These are phyloP conservation scores for Natrix natrix DNA, from an alignment of 2,797 vertebrate species.

Conservation along the genomic window DNA sequence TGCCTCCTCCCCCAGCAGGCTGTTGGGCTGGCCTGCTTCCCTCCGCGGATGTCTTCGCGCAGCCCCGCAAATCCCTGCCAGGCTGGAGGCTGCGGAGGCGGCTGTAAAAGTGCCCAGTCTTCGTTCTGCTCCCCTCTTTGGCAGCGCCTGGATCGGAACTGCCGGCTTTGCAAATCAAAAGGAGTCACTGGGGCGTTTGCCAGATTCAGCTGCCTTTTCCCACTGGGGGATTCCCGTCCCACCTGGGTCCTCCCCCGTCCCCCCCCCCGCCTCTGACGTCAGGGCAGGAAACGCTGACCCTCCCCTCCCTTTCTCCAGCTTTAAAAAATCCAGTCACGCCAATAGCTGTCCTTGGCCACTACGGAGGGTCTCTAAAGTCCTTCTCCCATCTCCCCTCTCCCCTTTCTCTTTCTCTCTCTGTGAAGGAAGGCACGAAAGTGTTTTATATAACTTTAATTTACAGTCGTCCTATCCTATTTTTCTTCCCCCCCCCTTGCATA, in stretches of 20 bases:
- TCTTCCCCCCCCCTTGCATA: no score
- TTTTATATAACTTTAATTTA: neutral
- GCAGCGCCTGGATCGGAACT: constrained; percentile 45
- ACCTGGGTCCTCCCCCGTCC: constrained; percentile 65
- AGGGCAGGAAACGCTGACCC: neutral
- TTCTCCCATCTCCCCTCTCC: neutral
- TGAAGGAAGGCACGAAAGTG: neutral
- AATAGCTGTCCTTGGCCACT: neutral
- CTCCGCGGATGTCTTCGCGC: constrained; percentile 51
- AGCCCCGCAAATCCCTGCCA: constrained; percentile 46
- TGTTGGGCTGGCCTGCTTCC: constrained; percentile 57
- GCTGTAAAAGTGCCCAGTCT: constrained; percentile 55
- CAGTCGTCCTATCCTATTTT: no score
- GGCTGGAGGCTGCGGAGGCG: constrained; percentile 54
- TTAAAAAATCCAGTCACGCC: neutral
- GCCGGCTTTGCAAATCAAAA: constrained; percentile 58
- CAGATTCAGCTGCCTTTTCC: constrained; percentile 45
- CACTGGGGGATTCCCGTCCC: constrained; percentile 66
- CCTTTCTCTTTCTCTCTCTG: neutral
- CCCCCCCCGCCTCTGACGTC: constrained; percentile 58
- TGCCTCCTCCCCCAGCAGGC: constrained; percentile 64
- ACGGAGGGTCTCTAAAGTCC: neutral
- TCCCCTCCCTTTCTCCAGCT: neutral
- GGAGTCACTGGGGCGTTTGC: constrained; percentile 44
- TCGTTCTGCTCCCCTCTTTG: constrained; percentile 36